Evolutionary conservation across 2,797 vertebrate genomes (phyloP).

Genomic region (Oreochromis grahami): DNA sequence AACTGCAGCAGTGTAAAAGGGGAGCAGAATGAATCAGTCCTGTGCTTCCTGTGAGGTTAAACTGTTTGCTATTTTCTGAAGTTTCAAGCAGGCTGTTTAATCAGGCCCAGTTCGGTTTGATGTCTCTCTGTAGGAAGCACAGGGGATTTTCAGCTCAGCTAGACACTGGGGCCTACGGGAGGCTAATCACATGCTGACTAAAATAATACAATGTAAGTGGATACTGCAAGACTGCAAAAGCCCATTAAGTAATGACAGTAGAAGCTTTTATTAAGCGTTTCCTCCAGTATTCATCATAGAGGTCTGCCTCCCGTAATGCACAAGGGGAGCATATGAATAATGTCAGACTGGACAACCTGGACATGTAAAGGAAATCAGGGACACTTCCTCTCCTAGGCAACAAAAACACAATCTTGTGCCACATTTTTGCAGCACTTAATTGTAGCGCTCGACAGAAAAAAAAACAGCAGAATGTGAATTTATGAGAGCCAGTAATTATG

Average conservation of each 20-base stretch:
- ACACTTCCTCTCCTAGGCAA: not conserved
- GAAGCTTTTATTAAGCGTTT: conserved; percentile 19
- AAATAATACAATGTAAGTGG: conserved; percentile 25
- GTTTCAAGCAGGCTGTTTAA: conserved; percentile 45
- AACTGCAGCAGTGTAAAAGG: conserved; percentile 34
- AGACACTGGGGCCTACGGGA: conserved; percentile 16
- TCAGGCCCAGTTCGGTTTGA: conserved; percentile 35
- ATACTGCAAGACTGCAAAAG: conserved; percentile 8
- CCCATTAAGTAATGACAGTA: conserved; percentile 35
- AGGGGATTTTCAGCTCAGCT: conserved; percentile 9
- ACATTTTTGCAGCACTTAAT: not conserved
- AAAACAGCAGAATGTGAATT: not conserved
- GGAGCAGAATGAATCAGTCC: conserved; percentile 38
- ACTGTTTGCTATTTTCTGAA: conserved; percentile 47
- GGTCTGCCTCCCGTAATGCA: conserved; percentile 18
- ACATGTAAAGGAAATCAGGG: not conserved
- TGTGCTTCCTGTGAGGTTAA: conserved; percentile 43
- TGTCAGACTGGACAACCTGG: not conserved
- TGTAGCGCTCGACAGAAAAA: not conserved
- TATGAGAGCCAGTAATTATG: not conserved
- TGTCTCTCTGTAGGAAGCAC: conserved; percentile 23
- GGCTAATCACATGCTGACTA: conserved; percentile 41
- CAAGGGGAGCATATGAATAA: conserved; percentile 6
- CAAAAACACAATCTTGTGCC: not conserved
- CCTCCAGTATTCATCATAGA: conserved; percentile 8